phyloP scores from a whole-genome alignment of 2,113 vertebrate genomes.

The Eudyptes chrysolophus region DNA sequence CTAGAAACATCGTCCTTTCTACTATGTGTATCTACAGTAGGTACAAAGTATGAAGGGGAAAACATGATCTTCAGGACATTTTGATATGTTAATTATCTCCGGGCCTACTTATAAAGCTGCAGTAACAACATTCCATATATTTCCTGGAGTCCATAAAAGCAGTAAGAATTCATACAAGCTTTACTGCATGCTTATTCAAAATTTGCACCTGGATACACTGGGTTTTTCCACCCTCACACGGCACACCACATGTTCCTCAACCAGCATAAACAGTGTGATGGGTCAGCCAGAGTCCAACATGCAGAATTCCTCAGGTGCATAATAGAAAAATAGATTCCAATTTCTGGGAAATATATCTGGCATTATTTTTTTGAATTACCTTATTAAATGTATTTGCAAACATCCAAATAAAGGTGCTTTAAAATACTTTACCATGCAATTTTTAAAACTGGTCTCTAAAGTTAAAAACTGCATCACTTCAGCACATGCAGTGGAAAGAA shows the following conservation, averaged over 20 bases:
- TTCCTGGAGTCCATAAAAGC: neutral
- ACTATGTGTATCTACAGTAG: neutral
- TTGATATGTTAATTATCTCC: neutral
- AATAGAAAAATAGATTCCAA: conserved; percentile 11
- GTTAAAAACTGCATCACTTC: neutral
- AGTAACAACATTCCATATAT: neutral
- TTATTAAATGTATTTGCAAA: conserved; percentile 54
- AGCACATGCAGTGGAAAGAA: neutral
- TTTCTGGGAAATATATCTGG: conserved; percentile 48
- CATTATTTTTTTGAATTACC: conserved; percentile 1
- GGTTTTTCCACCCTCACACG: conserved; percentile 43
- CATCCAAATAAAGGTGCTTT: conserved; percentile 1
- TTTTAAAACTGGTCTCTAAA: neutral
- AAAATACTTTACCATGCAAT: neutral
- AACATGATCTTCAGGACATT: neutral
- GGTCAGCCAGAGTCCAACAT: conserved; percentile 61
- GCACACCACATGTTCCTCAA: conserved; percentile 54
- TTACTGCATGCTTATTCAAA: conserved; percentile 11
- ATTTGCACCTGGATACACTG: conserved; percentile 44
- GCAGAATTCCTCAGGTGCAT: conserved; percentile 51
- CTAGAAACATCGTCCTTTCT: neutral
- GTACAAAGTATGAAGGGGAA: neutral
- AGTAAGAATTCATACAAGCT: neutral
- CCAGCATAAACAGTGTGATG: conserved; percentile 23
- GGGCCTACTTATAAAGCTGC: neutral